Base-by-base conservation (phyloP, 2,888 invertebrate species). In the Neoitamus cyanurus region DNA sequence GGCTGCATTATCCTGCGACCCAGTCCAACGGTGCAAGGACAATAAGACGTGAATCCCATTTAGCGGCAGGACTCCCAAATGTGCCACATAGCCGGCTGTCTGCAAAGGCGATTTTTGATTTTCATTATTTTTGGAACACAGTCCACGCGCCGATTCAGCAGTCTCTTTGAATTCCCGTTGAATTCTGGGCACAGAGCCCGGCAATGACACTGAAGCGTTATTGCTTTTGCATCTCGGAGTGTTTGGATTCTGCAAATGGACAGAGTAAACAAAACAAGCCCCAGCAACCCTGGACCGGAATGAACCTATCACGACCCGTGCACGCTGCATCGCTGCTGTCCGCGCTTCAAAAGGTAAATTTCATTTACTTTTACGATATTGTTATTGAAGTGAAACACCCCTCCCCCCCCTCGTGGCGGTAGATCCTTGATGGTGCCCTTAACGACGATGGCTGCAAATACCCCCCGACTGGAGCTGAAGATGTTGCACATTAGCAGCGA, bases 311-410 rank as follows among this genome's bases (percentile, higher is more conserved):
- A 13, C 30, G 28, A 25, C 13, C 25, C 6, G 36, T 15, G 15
- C 37, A 73, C 46, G 37, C 25, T 46, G 37, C 77, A 77, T 3
- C 34, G 42, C 2, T 11, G 37, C 3, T 42, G 25, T 25, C 77
- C 37, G 72, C 70, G n/a, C 30, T 77, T 70, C 80, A 69, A 77
- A 84, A 84, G 84, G 84, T 84, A 77, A 84, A 84, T 84, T 84
- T 84, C 80, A 84, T 84, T 80, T 82, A 80, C 84, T 84, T 84
- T 84, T 84, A 84, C 84, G 84, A 84, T 80, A 84, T 80, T 84
- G 72, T 84, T 84, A 84, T 84, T 80, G 84, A 34, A 80, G 72
- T 20, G 80, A 70, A 84, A 78, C 69, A 30, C 69, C 28, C 37
- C 77, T 46, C 46, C 37, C 34, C 58, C 58, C 73, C 77, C 37